phyloP scores from a whole-genome alignment of 2,888 invertebrate genomes.

The Sphaerophoria taeniata region DNA sequence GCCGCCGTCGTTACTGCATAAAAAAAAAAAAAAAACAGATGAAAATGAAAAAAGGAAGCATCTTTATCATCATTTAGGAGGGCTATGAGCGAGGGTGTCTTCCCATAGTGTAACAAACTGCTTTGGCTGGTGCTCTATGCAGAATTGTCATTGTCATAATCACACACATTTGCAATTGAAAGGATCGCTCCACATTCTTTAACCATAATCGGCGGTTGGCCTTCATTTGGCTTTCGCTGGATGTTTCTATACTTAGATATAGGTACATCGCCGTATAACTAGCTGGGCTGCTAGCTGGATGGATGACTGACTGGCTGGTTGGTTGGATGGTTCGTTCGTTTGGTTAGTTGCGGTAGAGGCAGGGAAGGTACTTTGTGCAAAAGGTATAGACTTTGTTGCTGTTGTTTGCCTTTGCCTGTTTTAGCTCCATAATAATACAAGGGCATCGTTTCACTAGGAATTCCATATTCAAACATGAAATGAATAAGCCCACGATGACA shows the following conservation, averaged over 20 bases:
- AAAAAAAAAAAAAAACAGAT: neutral
- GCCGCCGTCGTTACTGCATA: neutral
- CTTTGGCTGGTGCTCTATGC: constrained; percentile 21
- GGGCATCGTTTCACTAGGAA: constrained; percentile 72
- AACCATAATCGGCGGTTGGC: constrained; percentile 74
- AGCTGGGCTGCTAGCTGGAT: neutral
- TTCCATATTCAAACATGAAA: constrained; percentile 59
- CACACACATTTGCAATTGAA: constrained; percentile 64
- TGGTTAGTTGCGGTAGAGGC: neutral
- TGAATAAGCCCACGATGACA: constrained; percentile 41
- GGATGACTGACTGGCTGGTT: neutral
- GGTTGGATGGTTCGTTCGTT: neutral
- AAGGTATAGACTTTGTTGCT: neutral
- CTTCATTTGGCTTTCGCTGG: constrained; percentile 69
- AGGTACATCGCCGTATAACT: constrained; percentile 6
- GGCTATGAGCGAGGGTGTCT: constrained; percentile 1
- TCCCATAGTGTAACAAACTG: constrained; percentile 35
- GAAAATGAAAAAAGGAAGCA: neutral
- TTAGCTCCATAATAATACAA: constrained; percentile 45
- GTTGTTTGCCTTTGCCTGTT: constrained; percentile 52
- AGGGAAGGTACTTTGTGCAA: neutral
- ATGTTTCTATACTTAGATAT: constrained; percentile 7
- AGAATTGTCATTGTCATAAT: constrained; percentile 56
- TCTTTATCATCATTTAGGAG: neutral
- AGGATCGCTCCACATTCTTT: constrained; percentile 73